Conservation (phyloP, 2,888 invertebrate genomes). For the Pterostichus madidus region DNA sequence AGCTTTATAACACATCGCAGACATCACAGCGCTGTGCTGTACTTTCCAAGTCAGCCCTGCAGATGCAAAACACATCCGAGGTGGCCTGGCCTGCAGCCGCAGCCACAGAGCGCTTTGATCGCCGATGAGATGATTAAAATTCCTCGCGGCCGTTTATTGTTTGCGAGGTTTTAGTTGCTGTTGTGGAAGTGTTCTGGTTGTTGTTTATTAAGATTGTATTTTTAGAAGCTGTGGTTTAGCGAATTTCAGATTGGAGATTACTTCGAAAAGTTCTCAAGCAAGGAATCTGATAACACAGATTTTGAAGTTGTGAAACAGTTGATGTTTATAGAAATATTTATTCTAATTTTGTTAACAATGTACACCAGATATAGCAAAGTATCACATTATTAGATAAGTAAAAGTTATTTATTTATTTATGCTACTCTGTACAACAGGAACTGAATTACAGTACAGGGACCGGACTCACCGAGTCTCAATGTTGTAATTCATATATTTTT, state of each 20-base stretch:
- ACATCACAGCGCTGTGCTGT: neutral
- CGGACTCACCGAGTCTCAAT: too few relatives aligned
- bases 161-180: neutral
- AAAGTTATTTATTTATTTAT: too few relatives aligned
- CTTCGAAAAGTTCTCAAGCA: neutral
- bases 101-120: slow-evolving; percentile 1
- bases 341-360: too few relatives aligned
- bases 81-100: neutral
- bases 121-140: slow-evolving; percentile 17
- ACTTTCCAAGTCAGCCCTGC: neutral
- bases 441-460: too few relatives aligned
- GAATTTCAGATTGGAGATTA: slow-evolving; percentile 22
- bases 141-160: slow-evolving; percentile 24
- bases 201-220: slow-evolving; percentile 21
- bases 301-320: too few relatives aligned
- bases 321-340: too few relatives aligned
- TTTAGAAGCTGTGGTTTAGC: slow-evolving; percentile 12
- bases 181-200: neutral
- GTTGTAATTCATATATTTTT: too few relatives aligned
- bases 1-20: too few relatives aligned
- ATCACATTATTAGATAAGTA: too few relatives aligned
- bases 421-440: too few relatives aligned
- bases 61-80: slow-evolving; percentile 20
- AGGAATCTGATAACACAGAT: too few relatives aligned
- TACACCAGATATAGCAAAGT: too few relatives aligned